Percentiles rank a stretch among this genome's conserved stretches.
phyloP scores from a whole-genome alignment of 1,140 invertebrate genomes.

The Apis dorsata region DNA sequence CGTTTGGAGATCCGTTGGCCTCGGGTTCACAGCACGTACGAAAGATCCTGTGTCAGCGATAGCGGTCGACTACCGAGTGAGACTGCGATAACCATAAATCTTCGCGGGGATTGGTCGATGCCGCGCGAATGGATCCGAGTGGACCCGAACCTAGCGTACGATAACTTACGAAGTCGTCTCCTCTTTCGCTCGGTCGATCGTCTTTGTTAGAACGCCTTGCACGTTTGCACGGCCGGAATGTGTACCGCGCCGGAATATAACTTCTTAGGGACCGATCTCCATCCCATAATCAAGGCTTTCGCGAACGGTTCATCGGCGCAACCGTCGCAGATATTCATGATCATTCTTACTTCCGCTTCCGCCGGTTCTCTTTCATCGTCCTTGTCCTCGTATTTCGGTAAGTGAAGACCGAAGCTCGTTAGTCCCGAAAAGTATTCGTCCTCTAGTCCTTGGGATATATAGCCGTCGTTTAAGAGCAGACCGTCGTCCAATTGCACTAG shows the following conservation, averaged over 20 bases:
- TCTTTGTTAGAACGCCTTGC: conserved; percentile 84
- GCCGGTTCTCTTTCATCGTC: conserved; percentile 89
- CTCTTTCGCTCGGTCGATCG: neutral
- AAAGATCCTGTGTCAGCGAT: conserved; percentile 32
- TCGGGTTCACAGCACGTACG: conserved; percentile 15
- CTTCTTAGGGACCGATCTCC: conserved; percentile 87
- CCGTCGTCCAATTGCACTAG: conserved; percentile 84
- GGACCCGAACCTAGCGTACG: neutral
- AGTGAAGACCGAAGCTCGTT: conserved; percentile 84
- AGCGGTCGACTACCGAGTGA: neutral
- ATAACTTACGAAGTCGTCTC: neutral
- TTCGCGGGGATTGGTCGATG: neutral
- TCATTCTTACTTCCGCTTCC: conserved; percentile 88
- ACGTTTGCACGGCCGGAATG: conserved; percentile 83
- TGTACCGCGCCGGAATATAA: conserved; percentile 87
- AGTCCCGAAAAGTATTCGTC: conserved; percentile 81
- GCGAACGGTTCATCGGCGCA: conserved; percentile 88
- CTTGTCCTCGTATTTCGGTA: conserved; percentile 79
- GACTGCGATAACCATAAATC: conserved; percentile 4
- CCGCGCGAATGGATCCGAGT: neutral
- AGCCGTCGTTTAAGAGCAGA: conserved; percentile 84
- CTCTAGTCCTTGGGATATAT: conserved; percentile 72
- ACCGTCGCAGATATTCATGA: conserved; percentile 88
- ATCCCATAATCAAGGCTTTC: conserved; percentile 87
- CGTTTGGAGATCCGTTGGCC: neutral